Evolutionary conservation across 2,113 vertebrate genomes (phyloP).

Genomic region (Cisticola juncidis): DNA sequence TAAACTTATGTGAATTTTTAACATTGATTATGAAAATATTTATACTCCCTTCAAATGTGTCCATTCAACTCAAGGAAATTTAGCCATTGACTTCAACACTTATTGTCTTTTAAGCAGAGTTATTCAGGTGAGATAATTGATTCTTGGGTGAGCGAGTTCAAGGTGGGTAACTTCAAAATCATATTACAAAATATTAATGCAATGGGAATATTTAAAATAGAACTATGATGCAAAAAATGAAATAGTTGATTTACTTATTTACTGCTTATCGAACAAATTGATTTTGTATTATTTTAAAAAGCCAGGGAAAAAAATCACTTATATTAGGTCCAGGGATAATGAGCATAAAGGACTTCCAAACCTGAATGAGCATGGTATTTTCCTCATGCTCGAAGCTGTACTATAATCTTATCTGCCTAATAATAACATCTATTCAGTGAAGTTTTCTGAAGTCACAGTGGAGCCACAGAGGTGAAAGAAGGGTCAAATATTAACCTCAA

Average conservation of each 20-base stretch:
- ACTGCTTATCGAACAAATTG: neutral
- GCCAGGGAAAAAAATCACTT: neutral
- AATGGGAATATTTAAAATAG: neutral
- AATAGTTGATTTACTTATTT: neutral
- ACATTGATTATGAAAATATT: neutral
- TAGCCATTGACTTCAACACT: neutral
- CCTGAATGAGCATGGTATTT: neutral
- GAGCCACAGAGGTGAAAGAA: neutral
- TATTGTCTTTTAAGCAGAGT: neutral
- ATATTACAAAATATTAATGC: neutral
- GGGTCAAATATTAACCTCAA: neutral
- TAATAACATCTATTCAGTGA: neutral
- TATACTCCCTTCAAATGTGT: neutral
- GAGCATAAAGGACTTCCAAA: neutral
- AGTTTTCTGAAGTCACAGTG: neutral
- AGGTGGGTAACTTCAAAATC: neutral
- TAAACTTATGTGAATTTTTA: neutral
- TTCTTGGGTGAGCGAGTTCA: neutral
- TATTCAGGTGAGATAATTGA: neutral
- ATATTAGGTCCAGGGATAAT: neutral
- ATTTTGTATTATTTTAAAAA: neutral
- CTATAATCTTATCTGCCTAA: neutral
- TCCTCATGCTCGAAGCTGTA: neutral
- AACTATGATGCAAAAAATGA: neutral
- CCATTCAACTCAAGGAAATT: neutral